Percentiles rank a stretch among this genome's conserved stretches.
These are phyloP conservation scores for Halcyon senegalensis DNA, from an alignment of 2,113 vertebrate genomes.

Conservation along the genomic window DNA sequence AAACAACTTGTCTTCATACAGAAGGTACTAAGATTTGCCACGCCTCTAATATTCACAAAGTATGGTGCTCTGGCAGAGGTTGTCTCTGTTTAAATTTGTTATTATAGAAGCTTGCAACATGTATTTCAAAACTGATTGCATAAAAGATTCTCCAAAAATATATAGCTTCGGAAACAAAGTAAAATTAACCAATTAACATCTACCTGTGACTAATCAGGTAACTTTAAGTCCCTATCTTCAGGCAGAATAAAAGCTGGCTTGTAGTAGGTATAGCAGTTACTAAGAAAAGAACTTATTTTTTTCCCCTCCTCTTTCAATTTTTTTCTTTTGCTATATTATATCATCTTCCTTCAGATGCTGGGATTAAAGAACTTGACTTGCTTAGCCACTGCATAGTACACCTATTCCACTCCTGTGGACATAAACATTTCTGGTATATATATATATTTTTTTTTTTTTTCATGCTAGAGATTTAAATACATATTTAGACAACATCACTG, in stretches of 20 bases:
- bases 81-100: background rate
- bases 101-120: background rate
- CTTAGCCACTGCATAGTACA: background rate
- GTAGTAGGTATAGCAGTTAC: background rate
- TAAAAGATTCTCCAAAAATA: background rate
- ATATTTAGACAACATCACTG: accelerated
- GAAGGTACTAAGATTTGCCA: background rate
- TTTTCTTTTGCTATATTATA: background rate
- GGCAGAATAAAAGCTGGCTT: background rate
- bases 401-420: background rate
- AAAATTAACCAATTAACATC: background rate
- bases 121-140: background rate
- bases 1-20: background rate
- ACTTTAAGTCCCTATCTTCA: background rate
- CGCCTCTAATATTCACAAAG: background rate
- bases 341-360: background rate
- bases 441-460: no score
- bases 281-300: background rate
- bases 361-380: background rate
- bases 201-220: background rate
- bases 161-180: background rate
- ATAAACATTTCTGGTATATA: background rate
- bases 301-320: accelerated
- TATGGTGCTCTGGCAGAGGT: background rate
- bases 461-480: background rate